Evolutionary conservation across 1,140 invertebrate species (phyloP).

Genomic region (Heterodera schachtii): DNA sequence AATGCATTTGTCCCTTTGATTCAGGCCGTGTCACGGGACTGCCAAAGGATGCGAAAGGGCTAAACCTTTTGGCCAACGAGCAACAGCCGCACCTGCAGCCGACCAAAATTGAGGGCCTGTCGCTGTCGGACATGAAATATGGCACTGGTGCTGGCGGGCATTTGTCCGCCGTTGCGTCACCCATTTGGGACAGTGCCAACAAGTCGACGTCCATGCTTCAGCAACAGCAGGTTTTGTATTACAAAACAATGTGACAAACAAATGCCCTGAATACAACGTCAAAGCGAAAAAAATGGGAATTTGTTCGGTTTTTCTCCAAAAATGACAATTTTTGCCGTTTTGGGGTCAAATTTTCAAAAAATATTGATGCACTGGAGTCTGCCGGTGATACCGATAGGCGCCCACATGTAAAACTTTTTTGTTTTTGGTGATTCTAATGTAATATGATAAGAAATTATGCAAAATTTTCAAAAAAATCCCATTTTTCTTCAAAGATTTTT

Average conservation of each 20-base stretch:
- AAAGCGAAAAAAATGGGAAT: too few species aligned
- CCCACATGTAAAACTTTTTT: too few species aligned
- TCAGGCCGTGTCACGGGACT: conserved; percentile 33
- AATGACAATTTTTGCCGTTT: too few species aligned
- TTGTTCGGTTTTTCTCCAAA: too few species aligned
- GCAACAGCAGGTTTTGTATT: neutral
- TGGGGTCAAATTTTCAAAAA: too few species aligned
- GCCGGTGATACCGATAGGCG: neutral
- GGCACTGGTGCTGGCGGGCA: neutral
- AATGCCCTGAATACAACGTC: too few species aligned
- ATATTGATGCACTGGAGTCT: neutral
- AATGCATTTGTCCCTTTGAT: neutral
- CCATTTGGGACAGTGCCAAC: conserved; percentile 9
- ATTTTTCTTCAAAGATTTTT: too few species aligned
- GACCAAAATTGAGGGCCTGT: conserved; percentile 9
- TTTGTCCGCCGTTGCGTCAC: neutral
- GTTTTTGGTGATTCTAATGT: too few species aligned
- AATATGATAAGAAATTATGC: too few species aligned
- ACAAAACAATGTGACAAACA: too few species aligned
- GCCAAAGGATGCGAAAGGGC: conserved; percentile 14
- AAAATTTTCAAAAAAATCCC: too few species aligned
- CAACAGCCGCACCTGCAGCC: neutral
- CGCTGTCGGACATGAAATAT: neutral
- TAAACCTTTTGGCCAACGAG: neutral
- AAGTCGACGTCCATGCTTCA: neutral